Conservation (phyloP, 2,113 vertebrate genomes). For the Kryptolebias marmoratus region DNA sequence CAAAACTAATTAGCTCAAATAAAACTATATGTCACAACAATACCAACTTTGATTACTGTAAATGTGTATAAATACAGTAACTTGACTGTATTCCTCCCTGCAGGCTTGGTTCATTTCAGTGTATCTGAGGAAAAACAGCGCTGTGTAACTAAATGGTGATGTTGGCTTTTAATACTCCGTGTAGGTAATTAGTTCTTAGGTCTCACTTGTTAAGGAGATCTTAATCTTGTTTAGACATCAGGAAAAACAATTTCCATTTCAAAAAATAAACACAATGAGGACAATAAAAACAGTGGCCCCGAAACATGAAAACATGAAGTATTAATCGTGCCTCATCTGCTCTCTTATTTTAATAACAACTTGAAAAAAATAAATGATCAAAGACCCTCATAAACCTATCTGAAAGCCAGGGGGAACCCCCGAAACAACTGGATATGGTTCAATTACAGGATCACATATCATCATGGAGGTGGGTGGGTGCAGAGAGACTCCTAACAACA, state of each 20-base stretch:
- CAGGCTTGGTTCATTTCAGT: not conserved
- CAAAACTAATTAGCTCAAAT: not conserved
- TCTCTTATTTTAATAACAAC: not conserved
- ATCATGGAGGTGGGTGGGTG: conserved; percentile 17
- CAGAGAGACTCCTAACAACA: conserved; percentile 21
- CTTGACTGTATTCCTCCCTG: not conserved
- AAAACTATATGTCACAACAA: not conserved
- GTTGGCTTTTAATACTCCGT: not conserved
- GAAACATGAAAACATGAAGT: not conserved
- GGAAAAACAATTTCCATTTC: not conserved
- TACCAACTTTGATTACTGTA: not conserved
- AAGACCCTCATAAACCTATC: not conserved
- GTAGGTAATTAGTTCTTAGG: not conserved
- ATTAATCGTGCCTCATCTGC: not conserved
- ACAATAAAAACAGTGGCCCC: not conserved
- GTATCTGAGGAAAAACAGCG: not conserved
- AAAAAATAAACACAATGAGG: not conserved
- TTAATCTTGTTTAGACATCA: not conserved
- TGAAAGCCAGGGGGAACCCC: conserved; percentile 26
- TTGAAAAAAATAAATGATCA: not conserved
- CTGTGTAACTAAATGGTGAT: not conserved
- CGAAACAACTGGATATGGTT: conserved; percentile 22
- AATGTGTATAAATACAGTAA: not conserved
- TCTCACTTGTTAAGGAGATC: not conserved
- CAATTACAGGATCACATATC: conserved; percentile 27